A percentile compares a stretch with the other conserved stretches of the same genome.
phyloP scores from a whole-genome alignment of 1,140 invertebrate genomes.

The Vanessa tameamea region DNA sequence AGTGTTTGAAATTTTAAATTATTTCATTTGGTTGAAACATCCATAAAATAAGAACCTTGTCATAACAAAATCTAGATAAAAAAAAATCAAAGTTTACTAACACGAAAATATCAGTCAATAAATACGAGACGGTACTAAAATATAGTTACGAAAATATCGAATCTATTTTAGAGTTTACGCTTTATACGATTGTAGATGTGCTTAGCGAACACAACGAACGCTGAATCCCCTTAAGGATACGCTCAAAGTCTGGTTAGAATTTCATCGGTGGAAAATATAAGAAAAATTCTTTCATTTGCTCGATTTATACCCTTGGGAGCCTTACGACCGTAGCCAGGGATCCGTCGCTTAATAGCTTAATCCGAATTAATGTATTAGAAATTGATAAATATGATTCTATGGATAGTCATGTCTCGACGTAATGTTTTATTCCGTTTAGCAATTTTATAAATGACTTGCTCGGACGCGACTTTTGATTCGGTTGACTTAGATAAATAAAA shows the following conservation, averaged over 20 bases:
- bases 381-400: neutral
- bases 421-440: neutral
- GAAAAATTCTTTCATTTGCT: conserved; percentile 28
- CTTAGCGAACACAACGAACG: conserved; percentile 12
- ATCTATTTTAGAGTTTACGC: conserved; percentile 4
- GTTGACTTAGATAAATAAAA: too few relatives aligned
- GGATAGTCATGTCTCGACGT: neutral
- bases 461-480: too few relatives aligned
- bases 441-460: neutral
- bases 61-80: too few relatives aligned
- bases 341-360: conserved; percentile 8
- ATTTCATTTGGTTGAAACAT: too few relatives aligned
- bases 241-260: conserved; percentile 30
- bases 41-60: too few relatives aligned
- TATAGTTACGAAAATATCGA: neutral
- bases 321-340: neutral
- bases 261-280: conserved; percentile 37
- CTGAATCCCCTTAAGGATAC: conserved; percentile 9
- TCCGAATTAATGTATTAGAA: conserved; percentile 2
- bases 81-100: too few relatives aligned
- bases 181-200: conserved; percentile 21
- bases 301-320: conserved; percentile 5
- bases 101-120: too few relatives aligned
- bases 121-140: too few relatives aligned
- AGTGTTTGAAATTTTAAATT: too few relatives aligned